Conservation (phyloP, 2,888 invertebrate genomes). For the Hybos culiciformis region DNA sequence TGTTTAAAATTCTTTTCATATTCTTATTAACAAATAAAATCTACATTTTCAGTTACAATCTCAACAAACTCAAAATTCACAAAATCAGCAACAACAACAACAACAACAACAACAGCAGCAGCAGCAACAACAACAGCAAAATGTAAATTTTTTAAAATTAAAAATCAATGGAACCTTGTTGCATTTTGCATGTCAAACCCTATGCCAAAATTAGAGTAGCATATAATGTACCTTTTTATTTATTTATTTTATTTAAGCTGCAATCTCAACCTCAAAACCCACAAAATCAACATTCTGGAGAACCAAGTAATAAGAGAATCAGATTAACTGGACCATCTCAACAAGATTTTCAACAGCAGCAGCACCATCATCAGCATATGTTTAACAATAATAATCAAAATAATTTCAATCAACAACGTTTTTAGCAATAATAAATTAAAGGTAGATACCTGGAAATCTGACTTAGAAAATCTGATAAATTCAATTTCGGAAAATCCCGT, state of each 20-base stretch:
- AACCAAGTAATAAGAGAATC: constrained; percentile 48
- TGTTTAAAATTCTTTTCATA: background rate
- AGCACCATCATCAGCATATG: constrained; percentile 60
- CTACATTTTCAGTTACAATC: background rate
- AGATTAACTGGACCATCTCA: constrained; percentile 44
- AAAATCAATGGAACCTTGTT: too few species aligned
- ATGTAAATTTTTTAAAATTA: too few species aligned
- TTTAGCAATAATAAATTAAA: too few species aligned
- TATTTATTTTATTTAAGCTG: too few species aligned
- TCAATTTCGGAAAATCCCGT: too few species aligned
- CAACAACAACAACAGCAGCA: constrained; percentile 31
- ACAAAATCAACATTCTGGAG: constrained; percentile 37
- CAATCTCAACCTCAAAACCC: constrained; percentile 23
- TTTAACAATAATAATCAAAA: constrained; percentile 53
- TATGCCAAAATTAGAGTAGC: too few species aligned
- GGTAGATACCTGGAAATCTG: too few species aligned
- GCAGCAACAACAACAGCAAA: constrained; percentile 18
- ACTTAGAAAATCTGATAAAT: too few species aligned
- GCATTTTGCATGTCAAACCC: too few species aligned
- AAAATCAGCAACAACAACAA: constrained; percentile 10
- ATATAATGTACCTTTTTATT: too few species aligned
- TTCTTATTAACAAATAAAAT: background rate
- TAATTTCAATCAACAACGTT: constrained; percentile 56
- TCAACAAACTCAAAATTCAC: background rate
- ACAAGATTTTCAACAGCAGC: constrained; percentile 32